Conservation (phyloP, 2,888 invertebrate genomes). For the Criorhina ranunculi region DNA sequence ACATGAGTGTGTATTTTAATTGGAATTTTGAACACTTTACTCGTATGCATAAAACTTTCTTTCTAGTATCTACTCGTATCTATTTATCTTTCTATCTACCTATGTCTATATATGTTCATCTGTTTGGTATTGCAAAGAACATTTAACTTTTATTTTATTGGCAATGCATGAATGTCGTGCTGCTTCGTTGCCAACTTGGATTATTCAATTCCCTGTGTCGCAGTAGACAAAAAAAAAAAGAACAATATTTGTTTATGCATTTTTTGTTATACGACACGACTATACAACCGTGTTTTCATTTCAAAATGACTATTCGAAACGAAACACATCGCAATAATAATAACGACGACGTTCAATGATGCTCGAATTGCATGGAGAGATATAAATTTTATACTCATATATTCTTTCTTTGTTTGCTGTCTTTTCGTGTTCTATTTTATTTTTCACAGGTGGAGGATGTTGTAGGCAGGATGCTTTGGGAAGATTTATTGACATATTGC, state of each 20-base stretch:
- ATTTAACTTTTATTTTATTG: slow-evolving; percentile 73
- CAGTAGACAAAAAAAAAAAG: slow-evolving; percentile 28
- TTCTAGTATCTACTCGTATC: too few relatives aligned
- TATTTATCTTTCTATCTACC: not conserved
- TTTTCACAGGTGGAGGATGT: slow-evolving; percentile 31
- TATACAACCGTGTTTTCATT: slow-evolving; percentile 5
- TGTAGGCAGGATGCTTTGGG: slow-evolving; percentile 23
- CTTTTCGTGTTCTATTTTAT: slow-evolving; percentile 18
- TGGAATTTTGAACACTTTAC: slow-evolving; percentile 23
- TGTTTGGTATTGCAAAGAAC: slow-evolving; percentile 34
- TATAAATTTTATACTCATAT: slow-evolving; percentile 13
- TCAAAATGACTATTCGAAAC: slow-evolving; percentile 32
- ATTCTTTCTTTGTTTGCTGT: slow-evolving; percentile 38
- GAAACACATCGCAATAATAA: slow-evolving; percentile 69
- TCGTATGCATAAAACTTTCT: too few relatives aligned
- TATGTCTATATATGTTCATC: slow-evolving; percentile 27
- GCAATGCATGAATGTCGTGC: slow-evolving; percentile 56
- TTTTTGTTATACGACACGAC: slow-evolving; percentile 23
- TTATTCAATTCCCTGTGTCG: slow-evolving; percentile 58
- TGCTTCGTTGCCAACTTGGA: slow-evolving; percentile 68
- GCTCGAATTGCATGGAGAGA: slow-evolving; percentile 56
- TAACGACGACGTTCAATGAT: slow-evolving; percentile 64
- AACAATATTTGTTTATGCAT: slow-evolving; percentile 55
- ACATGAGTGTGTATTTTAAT: slow-evolving; percentile 55
- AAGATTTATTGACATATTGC: slow-evolving; percentile 73